Evolutionary conservation across 2,113 vertebrate species (phyloP).

Genomic region (Solea solea): DNA sequence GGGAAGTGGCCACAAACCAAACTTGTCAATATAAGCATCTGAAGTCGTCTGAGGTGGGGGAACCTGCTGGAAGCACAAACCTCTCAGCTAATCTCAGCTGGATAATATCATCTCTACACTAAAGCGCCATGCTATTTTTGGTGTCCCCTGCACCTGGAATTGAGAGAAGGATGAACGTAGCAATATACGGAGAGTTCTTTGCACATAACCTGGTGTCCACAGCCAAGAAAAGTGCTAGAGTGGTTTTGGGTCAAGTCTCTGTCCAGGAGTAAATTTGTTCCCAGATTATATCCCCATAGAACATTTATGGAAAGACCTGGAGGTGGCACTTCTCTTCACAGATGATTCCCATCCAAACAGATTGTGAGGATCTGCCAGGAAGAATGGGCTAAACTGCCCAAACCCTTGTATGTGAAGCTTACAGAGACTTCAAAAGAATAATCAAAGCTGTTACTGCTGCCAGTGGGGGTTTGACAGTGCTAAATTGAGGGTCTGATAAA

Average conservation of each 20-base stretch:
- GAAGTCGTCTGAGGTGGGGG: background rate
- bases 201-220: background rate
- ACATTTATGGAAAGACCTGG: background rate
- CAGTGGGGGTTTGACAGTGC: no score
- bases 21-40: background rate
- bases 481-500: background rate
- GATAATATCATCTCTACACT: background rate
- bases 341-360: background rate
- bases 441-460: background rate
- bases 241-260: background rate
- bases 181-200: background rate
- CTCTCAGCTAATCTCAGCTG: background rate
- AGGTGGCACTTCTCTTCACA: background rate
- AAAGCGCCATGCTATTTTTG: background rate
- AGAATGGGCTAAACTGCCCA: background rate
- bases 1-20: no score
- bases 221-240: background rate
- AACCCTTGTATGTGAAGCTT: background rate
- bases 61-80: background rate
- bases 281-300: background rate
- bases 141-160: background rate
- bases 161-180: background rate
- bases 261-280: background rate
- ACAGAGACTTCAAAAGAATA: background rate
- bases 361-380: background rate